phyloP scores from a whole-genome alignment of 2,888 invertebrate genomes.

The Bombyx huttoni region DNA sequence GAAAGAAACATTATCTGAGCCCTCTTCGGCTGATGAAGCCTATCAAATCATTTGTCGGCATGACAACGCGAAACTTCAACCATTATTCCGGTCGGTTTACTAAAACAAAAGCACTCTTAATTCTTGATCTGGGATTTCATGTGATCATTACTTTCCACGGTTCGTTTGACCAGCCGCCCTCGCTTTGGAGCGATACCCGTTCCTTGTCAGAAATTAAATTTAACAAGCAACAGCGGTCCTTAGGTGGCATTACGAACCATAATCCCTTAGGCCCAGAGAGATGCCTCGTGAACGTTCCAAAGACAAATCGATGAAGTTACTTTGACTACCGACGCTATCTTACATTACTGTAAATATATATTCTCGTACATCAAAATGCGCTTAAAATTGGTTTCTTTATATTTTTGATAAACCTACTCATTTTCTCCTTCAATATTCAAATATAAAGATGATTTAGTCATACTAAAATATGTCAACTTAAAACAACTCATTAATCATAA shows the following conservation, averaged over 20 bases:
- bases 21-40: constrained; percentile 49
- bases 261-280: constrained; percentile 27
- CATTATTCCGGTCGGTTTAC: constrained; percentile 61
- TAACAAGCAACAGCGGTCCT: constrained; percentile 36
- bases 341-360: not conserved
- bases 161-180: constrained; percentile 34
- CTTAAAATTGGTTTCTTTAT: not conserved
- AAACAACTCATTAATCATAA: constrained; percentile 39
- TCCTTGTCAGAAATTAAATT: constrained; percentile 45
- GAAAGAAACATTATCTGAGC: constrained; percentile 45
- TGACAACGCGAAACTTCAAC: constrained; percentile 52
- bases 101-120: constrained; percentile 59
- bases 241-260: constrained; percentile 26
- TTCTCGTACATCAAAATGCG: not conserved
- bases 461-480: not conserved
- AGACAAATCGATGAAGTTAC: constrained; percentile 27
- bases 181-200: constrained; percentile 20
- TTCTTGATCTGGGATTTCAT: constrained; percentile 59
- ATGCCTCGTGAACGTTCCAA: constrained; percentile 25
- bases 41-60: constrained; percentile 61
- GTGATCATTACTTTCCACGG: constrained; percentile 51
- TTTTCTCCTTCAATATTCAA: not conserved
- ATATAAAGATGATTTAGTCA: not conserved
- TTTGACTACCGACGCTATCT: not conserved
- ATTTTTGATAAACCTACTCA: not conserved